Evolutionary conservation across 1,140 invertebrate genomes (phyloP), one percentile per base, ranked within the genome.

Genomic region (Bombus confusus): DNA sequence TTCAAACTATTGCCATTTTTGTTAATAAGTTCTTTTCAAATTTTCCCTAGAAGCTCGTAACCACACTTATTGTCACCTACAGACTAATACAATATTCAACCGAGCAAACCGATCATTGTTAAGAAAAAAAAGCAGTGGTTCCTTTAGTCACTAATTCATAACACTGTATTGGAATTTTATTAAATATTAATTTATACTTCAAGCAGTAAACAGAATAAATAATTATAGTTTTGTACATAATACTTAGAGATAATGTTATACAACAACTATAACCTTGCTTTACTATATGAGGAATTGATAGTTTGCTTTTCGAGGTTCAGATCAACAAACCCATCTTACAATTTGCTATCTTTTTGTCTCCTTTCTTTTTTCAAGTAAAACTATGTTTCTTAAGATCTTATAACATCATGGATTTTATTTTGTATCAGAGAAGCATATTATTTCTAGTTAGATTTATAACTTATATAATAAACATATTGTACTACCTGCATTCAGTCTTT

Each of bases 401-500:
- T 43, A 71, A 59, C 22, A n/a, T 85, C 62, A 81, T 57, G 31
- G 74, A 69, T 73, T 80, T 80, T 47, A 13, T 12, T 72, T 41
- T 80, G 57, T 22, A n/a, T 80, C 71, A 80, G 69, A 80, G 69
- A 81, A 82, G 72, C 84, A 83, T 41, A 69, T 80, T 86, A 86
- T 69, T 41, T 86, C 83, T 85, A 85, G 57, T 41, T 85, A 73
- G 41, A 85, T 52, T 81, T 74, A 73, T 73, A 83, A 87, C 75
- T 80, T 78, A 85, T 59, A 84, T 78, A 85, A 88, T 85, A 80
- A 88, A 89, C 66, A 88, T 88, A 87, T 93, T 93, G 92, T 92
- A 93, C 91, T 93, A 91, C 89, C 80, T 88, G 87, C 91, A 92
- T 94, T 95, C 94, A 95, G 94, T 95, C 94, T 95, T 95, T 88